These are phyloP conservation scores for Chymomyza amoena DNA, from an alignment of 2,888 invertebrate genomes.

Conservation along the genomic window DNA sequence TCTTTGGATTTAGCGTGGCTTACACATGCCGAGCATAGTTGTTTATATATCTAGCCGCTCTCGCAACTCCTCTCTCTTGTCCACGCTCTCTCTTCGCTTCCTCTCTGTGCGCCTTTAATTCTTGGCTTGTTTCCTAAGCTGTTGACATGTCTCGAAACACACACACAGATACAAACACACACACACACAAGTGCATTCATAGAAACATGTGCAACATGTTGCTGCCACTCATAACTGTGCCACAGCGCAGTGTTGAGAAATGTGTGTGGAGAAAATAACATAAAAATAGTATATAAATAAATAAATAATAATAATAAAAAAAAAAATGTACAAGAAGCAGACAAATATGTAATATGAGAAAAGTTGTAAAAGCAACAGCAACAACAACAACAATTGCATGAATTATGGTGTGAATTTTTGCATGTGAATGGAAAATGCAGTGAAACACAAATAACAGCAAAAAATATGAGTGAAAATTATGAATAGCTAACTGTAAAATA, in stretches of 20 bases:
- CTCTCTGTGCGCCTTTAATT: conserved; percentile 15
- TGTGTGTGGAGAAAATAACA: conserved; percentile 22
- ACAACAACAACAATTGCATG: conserved; percentile 51
- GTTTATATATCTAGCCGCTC: conserved; percentile 10
- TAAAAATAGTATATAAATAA: not conserved
- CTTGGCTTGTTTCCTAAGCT: conserved; percentile 17
- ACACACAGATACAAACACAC: conserved; percentile 18
- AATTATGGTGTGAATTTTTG: conserved; percentile 68
- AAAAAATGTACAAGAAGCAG: not conserved
- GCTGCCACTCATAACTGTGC: conserved; percentile 50
- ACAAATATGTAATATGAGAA: conserved; percentile 14
- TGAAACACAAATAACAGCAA: conserved; percentile 14
- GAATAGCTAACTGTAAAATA: conserved; percentile 36
- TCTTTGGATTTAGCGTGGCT: not conserved
- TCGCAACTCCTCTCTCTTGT: conserved; percentile 4
- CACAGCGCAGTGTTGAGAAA: conserved; percentile 42
- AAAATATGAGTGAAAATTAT: conserved; percentile 38
- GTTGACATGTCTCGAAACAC: conserved; percentile 11
- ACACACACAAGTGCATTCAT: not conserved
- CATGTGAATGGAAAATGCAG: conserved; percentile 62
- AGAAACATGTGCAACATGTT: conserved; percentile 23
- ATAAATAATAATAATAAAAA: conserved; percentile 3
- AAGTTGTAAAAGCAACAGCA: conserved; percentile 41
- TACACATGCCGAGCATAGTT: not conserved
- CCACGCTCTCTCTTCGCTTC: conserved; percentile 15